Base-by-base conservation (phyloP, 2,797 vertebrate species). In the Amphiprion clarkii region DNA sequence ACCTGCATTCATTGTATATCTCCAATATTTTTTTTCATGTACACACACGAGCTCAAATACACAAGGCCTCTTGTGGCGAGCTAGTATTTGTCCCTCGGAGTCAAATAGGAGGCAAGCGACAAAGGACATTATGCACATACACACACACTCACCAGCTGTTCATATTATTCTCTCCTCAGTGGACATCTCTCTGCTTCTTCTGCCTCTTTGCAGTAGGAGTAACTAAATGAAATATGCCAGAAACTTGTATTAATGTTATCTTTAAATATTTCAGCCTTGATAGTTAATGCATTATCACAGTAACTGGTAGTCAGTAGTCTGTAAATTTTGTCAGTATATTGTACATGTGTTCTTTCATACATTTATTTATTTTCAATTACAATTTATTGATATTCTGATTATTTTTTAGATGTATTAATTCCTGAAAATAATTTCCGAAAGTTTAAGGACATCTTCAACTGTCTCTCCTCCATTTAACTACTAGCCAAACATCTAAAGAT, bases 81-180 rank as follows among this genome's bases (percentile, higher is more conserved):
- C 66, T 67, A 71, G 48, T 89, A 82, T 92, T 91, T 90, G 86
- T 87, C 86, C 76, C 72, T 59, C 23, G 67, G 72, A 88, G 86
- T 92, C 91, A 88, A 84, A 79, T 71, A 87, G 72, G 73, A 91
- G 90, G 81, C 87, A 88, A 59, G 71, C 86, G 74, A 93, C 88
- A 92, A 94, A 91, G 85, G 78, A 80, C 81, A 81, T 79, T 61
- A 84, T 79, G 65, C 61, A 23, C 23, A 23, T 23, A 23, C 57
- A 53, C 39, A 33, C 75, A 70, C 55, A 76, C 58, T 10, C 66
- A 90, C 79, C 93, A 94, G 92, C 92, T 95, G 94, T 86, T 89
- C 84, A 71, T 84, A 85, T 94, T 93, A 93, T 82, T 92, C 90
- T 79, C 93, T 86, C 82, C 67, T 89, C 89, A 85, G 59, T 88